These are phyloP conservation scores for Alethe castanea DNA, from an alignment of 2,113 vertebrate species.

Conservation along the genomic window DNA sequence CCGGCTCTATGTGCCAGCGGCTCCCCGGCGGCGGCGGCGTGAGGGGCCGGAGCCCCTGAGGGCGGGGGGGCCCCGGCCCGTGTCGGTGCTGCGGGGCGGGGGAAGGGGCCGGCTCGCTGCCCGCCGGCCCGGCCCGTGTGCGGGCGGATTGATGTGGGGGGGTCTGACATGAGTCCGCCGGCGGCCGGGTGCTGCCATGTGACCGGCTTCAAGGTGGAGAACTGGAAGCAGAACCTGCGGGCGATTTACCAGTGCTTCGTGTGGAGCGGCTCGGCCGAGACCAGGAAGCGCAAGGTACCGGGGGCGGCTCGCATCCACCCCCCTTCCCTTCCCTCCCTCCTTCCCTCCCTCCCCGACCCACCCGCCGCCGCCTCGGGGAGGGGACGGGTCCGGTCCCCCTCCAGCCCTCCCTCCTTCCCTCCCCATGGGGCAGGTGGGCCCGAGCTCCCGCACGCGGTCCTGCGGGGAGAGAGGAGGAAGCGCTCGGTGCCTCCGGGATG, in stretches of 20 bases:
- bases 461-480: background rate
- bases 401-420: background rate
- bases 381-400: background rate
- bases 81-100: slow-evolving; percentile 47
- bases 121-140: slow-evolving; percentile 57
- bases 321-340: background rate
- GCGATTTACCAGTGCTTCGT: slow-evolving; percentile 97
- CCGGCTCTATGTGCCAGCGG: slow-evolving; percentile 59
- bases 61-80: slow-evolving; percentile 23
- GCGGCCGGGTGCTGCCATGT: slow-evolving; percentile 91
- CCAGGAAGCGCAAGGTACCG: slow-evolving; percentile 94
- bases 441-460: background rate
- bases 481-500: background rate
- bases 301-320: background rate
- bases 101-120: slow-evolving; percentile 51
- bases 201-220: slow-evolving; percentile 95
- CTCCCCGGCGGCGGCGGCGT: background rate
- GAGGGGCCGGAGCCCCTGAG: background rate
- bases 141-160: slow-evolving; percentile 76
- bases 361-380: background rate
- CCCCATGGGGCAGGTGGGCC: slow-evolving; percentile 12
- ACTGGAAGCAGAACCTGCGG: slow-evolving; percentile 97
- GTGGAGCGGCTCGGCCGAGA: slow-evolving; percentile 93
- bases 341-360: background rate
- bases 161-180: slow-evolving; percentile 86